These are phyloP conservation scores for Cygnus buccinator DNA, from an alignment of 2,113 vertebrate species.

Conservation along the genomic window DNA sequence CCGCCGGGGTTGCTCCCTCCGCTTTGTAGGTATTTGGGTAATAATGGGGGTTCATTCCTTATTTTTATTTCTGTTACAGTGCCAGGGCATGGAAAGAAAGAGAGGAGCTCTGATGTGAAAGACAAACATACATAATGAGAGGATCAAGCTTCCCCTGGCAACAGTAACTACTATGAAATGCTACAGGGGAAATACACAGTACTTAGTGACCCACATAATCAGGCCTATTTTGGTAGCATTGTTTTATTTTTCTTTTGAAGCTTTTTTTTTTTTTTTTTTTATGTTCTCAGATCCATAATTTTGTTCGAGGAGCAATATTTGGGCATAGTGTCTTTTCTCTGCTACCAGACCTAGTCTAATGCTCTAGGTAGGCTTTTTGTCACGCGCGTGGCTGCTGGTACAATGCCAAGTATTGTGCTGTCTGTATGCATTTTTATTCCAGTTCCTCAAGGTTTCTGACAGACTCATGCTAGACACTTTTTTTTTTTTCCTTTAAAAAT, in stretches of 20 bases:
- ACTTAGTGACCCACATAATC: slow-evolving; percentile 80
- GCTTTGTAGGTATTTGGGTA: slow-evolving; percentile 85
- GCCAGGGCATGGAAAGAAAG: slow-evolving; percentile 72
- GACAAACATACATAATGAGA: slow-evolving; percentile 84
- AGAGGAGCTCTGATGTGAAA: slow-evolving; percentile 80
- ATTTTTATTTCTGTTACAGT: slow-evolving; percentile 84
- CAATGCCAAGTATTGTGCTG: not conserved
- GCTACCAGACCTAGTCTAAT: not conserved
- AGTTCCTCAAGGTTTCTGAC: slow-evolving; percentile 23
- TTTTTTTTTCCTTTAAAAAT: slow-evolving; percentile 25
- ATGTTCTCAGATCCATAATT: slow-evolving; percentile 67
- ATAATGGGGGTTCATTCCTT: slow-evolving; percentile 78
- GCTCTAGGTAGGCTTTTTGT: slow-evolving; percentile 28
- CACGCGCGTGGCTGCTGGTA: not conserved
- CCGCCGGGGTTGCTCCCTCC: slow-evolving; percentile 69
- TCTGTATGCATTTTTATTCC: slow-evolving; percentile 23
- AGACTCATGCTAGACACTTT: slow-evolving; percentile 15
- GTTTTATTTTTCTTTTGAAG: slow-evolving; percentile 80
- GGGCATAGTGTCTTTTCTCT: slow-evolving; percentile 26
- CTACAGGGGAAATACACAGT: slow-evolving; percentile 78
- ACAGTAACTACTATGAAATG: slow-evolving; percentile 80
- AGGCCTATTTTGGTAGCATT: slow-evolving; percentile 75
- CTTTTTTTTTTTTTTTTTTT: not conserved
- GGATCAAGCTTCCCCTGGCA: slow-evolving; percentile 81
- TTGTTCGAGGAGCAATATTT: slow-evolving; percentile 33